These are phyloP conservation scores for Dunckerocampus dactyliophorus DNA, from an alignment of 2,113 vertebrate genomes.

Conservation along the genomic window DNA sequence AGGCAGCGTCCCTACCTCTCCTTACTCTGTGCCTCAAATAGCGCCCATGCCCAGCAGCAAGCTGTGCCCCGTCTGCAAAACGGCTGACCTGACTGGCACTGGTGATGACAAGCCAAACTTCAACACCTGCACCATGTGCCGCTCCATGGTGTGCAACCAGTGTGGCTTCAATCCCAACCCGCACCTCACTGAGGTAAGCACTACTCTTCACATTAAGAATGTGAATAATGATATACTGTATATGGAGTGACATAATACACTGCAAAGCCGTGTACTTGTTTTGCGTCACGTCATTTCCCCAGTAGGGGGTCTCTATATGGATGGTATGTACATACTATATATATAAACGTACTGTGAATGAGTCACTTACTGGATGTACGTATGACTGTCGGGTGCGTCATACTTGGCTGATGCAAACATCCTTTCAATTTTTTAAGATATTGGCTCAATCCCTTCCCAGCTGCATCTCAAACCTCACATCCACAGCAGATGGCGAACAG, in stretches of 20 bases:
- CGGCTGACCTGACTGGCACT: constrained; percentile 86
- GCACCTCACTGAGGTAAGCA: constrained; percentile 91
- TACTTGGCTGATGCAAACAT: not conserved
- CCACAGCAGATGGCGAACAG: not conserved
- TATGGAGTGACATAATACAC: too few species aligned
- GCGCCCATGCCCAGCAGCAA: constrained; percentile 97
- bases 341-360: too few species aligned
- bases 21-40: constrained; percentile 95
- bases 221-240: too few species aligned
- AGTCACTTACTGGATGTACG: too few species aligned
- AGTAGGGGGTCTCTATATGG: too few species aligned
- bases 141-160: constrained; percentile 93
- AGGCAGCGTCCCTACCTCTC: constrained; percentile 89
- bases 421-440: not conserved
- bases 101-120: constrained; percentile 83
- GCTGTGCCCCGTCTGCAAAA: constrained; percentile 97
- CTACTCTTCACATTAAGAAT: not conserved
- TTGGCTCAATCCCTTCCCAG: not conserved
- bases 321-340: too few species aligned
- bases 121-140: constrained; percentile 95
- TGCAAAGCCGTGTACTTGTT: too few species aligned
- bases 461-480: not conserved
- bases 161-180: constrained; percentile 99
- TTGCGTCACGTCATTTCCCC: too few species aligned
- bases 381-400: not conserved